Conservation (phyloP, 2,797 vertebrate genomes). For the Otolemur crassicaudatus region DNA sequence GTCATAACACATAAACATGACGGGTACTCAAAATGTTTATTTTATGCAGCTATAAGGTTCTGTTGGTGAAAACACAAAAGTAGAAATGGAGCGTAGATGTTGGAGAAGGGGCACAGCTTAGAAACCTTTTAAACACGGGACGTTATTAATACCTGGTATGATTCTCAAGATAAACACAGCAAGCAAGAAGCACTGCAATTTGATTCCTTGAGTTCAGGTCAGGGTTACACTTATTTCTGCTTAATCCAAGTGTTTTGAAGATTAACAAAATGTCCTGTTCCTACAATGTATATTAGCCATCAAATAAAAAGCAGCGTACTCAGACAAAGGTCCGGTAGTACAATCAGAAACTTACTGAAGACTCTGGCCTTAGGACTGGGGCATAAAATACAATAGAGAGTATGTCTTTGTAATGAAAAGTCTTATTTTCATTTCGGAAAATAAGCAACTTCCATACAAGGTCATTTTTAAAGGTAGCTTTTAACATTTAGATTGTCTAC, state of each 20-base stretch:
- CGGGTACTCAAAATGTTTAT: slow-evolving; percentile 30
- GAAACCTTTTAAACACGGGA: neutral
- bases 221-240: neutral
- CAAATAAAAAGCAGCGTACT: neutral
- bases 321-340: neutral
- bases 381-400: neutral
- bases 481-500: neutral
- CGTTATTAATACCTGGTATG: neutral
- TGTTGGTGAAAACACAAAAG: neutral
- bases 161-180: neutral
- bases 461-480: neutral
- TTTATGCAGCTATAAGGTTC: neutral
- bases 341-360: neutral
- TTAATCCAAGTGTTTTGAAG: neutral
- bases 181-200: neutral
- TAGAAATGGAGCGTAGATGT: neutral
- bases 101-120: neutral
- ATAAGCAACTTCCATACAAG: neutral
- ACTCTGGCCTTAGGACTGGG: neutral
- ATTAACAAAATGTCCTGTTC: neutral
- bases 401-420: slow-evolving; percentile 23
- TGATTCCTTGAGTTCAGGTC: neutral
- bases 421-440: neutral
- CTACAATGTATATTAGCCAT: neutral
- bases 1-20: neutral